These are phyloP conservation scores for Falcaria lacertinaria DNA, from an alignment of 2,888 invertebrate species.

Conservation along the genomic window DNA sequence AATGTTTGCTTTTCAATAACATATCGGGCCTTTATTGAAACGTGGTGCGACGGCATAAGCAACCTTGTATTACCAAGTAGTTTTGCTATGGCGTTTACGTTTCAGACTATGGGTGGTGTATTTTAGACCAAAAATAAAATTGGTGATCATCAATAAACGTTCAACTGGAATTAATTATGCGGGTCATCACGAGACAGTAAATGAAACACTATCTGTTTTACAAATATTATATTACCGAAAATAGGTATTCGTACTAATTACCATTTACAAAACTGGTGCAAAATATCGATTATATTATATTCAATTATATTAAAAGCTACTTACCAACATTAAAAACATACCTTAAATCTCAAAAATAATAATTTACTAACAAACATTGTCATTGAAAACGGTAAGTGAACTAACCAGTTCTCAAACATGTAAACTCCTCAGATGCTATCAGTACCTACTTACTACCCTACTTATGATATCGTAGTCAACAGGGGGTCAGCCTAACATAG, in stretches of 20 bases:
- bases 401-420: not conserved
- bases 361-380: slow-evolving; percentile 75
- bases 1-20: too few relatives aligned
- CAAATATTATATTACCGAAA: slow-evolving; percentile 67
- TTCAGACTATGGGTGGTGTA: too few relatives aligned
- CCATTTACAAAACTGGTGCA: slow-evolving; percentile 53
- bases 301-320: slow-evolving; percentile 75
- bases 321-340: slow-evolving; percentile 74
- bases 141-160: too few relatives aligned
- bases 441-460: not conserved
- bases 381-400: slow-evolving; percentile 17
- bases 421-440: not conserved
- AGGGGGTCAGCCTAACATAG: not conserved
- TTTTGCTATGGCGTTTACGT: too few relatives aligned
- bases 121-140: too few relatives aligned
- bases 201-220: slow-evolving; percentile 41
- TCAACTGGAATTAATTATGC: too few relatives aligned
- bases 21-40: too few relatives aligned
- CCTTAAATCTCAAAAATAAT: slow-evolving; percentile 77
- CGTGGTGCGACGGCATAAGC: too few relatives aligned
- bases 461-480: not conserved
- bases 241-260: slow-evolving; percentile 63
- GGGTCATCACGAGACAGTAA: too few relatives aligned
- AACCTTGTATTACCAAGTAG: too few relatives aligned
- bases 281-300: slow-evolving; percentile 68